Evolutionary conservation across 2,113 vertebrate species (phyloP).

Genomic region (Empidonax alnorum): DNA sequence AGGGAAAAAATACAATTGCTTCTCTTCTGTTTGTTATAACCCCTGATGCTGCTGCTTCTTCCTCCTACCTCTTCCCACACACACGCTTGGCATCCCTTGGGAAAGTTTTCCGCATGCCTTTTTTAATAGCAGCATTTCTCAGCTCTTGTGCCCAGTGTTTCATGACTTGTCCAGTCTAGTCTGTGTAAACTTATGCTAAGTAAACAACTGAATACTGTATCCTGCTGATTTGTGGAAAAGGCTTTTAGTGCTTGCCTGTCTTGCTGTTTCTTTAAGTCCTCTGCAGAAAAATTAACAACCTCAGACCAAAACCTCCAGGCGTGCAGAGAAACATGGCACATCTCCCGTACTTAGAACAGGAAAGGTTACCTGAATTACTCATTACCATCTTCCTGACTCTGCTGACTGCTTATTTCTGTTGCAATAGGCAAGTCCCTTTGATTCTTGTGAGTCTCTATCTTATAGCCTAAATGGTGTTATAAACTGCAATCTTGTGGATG

Average conservation of each 20-base stretch:
- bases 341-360: background rate
- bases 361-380: background rate
- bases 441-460: background rate
- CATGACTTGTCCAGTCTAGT: conserved; percentile 66
- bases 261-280: background rate
- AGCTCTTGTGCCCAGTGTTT: conserved; percentile 62
- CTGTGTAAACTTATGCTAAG: conserved; percentile 60
- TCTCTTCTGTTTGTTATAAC: conserved; percentile 27
- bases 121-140: conserved; percentile 57
- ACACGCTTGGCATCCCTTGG: conserved; percentile 42
- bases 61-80: conserved; percentile 61
- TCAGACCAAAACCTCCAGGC: background rate
- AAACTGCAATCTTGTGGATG: rapidly evolving
- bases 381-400: background rate
- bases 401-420: background rate
- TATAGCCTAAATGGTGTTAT: background rate
- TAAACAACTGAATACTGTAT: conserved; percentile 61
- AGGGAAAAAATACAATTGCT: background rate
- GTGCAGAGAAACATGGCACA: background rate
- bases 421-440: background rate
- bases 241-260: background rate
- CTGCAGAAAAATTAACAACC: conserved; percentile 17
- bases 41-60: conserved; percentile 36
- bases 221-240: conserved; percentile 51
- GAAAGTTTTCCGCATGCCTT: conserved; percentile 55